Conservation (phyloP, 2,113 vertebrate species). For the Choloepus hoffmanni region DNA sequence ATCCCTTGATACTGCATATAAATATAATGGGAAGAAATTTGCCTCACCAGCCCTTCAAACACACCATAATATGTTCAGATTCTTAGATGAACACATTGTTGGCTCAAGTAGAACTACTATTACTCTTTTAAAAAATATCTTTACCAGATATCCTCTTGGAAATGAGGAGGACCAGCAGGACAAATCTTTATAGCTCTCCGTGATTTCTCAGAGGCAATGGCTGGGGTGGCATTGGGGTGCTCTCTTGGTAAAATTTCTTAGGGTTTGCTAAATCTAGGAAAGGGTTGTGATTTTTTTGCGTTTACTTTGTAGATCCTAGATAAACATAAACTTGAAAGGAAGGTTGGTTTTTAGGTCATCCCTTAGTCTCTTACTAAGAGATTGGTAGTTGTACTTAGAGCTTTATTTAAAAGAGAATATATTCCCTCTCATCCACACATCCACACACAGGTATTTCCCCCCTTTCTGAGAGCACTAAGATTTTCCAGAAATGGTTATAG, state of each 20-base stretch:
- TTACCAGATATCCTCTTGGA: background rate
- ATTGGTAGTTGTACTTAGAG: background rate
- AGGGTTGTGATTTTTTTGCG: background rate
- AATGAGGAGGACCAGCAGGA: background rate
- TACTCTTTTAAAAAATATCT: constrained; percentile 16
- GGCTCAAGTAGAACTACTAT: background rate
- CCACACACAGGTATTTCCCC: background rate
- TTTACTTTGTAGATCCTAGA: background rate
- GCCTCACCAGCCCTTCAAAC: background rate
- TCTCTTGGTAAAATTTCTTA: background rate
- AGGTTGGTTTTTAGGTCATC: background rate
- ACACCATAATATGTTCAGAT: background rate
- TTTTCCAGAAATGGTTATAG: background rate
- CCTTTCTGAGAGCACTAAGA: background rate
- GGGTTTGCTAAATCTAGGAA: background rate
- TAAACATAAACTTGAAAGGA: background rate
- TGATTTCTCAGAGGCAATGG: background rate
- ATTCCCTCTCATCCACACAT: background rate
- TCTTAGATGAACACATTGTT: background rate
- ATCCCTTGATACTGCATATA: background rate
- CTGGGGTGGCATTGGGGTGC: background rate
- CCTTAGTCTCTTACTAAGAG: background rate
- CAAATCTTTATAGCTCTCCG: background rate
- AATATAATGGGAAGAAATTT: background rate
- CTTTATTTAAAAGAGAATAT: background rate